Percentiles rank a stretch among this genome's conserved stretches.
Evolutionary conservation across 2,888 invertebrate genomes (phyloP).

Genomic region (Pristionchus maxplancki): DNA sequence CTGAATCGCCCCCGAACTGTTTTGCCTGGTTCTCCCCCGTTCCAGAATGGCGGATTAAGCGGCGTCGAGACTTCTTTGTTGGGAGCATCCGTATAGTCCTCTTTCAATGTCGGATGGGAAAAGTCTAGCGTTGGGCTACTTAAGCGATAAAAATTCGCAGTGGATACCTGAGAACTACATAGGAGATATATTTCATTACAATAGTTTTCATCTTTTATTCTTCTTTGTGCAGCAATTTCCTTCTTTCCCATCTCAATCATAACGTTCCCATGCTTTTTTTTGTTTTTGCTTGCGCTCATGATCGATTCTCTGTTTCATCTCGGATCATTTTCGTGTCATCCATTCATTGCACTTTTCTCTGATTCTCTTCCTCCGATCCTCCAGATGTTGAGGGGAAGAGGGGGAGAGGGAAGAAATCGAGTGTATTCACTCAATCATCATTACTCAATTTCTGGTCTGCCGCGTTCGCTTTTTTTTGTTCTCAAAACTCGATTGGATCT

Average conservation of each 20-base stretch:
- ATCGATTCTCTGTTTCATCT: conserved; percentile 27
- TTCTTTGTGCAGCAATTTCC: not conserved
- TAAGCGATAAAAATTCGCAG: no score
- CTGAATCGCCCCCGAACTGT: not conserved
- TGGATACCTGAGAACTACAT: no score
- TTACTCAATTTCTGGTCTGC: conserved; percentile 7
- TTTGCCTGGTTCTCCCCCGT: not conserved
- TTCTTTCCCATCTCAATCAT: not conserved
- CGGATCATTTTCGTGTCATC: conserved; percentile 25
- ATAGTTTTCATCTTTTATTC: no score
- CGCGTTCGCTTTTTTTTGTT: not conserved
- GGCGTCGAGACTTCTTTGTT: not conserved
- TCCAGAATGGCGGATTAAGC: not conserved
- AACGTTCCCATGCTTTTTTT: not conserved
- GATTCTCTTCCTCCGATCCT: conserved; percentile 3
- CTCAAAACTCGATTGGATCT: conserved; percentile 14
- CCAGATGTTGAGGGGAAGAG: conserved; percentile 9
- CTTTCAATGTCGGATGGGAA: not conserved
- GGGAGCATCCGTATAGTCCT: not conserved
- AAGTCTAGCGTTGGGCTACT: not conserved
- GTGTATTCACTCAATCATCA: conserved; percentile 46
- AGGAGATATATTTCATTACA: no score
- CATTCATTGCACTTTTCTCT: conserved; percentile 29
- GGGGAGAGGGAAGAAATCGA: conserved; percentile 15
- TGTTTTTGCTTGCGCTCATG: not conserved